Base-by-base conservation (phyloP, 1,140 invertebrate species). In the Drosophila arawakana region DNA sequence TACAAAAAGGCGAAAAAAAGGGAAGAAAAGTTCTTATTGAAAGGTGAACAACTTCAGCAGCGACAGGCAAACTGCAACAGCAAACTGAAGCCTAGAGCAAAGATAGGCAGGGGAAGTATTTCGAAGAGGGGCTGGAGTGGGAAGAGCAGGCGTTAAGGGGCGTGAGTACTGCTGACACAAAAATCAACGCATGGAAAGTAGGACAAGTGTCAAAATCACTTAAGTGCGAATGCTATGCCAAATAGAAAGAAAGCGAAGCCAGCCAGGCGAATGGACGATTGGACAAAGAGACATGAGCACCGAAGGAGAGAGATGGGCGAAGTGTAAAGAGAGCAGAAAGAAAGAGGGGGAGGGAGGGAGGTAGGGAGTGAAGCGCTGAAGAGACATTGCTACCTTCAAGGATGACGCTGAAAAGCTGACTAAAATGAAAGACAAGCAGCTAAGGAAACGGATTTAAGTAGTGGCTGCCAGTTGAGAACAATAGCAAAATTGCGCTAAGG, bases 151-250 rank as follows among this genome's bases (percentile, higher is more conserved):
- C 59, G 52, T 65, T 30, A 30, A 30, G n/a, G n/a, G 39, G 49
- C 35, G 50, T 70, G 57, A 62, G 66, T 49, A 70, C 59, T 83
- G 83, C 83, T 86, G 83, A 86, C 83, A 86, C 81, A 86, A 88
- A 86, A 86, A 86, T 88, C 83, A 86, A 86, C 83, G 83, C 83
- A 86, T 86, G 83, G 80, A 86, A 86, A 86, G 83, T 86, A 70
- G 83, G 83, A 86, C 83, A 86, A 86, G 83, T 86, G 83, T 86
- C 83, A 86, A 86, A 86, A 86, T 86, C 83, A 86, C 83, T 86
- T 86, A 86, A 86, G 83, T 83, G 83, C 83, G 83, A 86, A 86
- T 85, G 78, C 80, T 76, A 83, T 67, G 80, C 80, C 78, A 85
- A 85, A 85, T 88, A 88, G 77, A 82, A 86, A 88, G 82, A 82